These are phyloP conservation scores for Zaprionus ornatus DNA, from an alignment of 1,140 invertebrate species.

Conservation along the genomic window DNA sequence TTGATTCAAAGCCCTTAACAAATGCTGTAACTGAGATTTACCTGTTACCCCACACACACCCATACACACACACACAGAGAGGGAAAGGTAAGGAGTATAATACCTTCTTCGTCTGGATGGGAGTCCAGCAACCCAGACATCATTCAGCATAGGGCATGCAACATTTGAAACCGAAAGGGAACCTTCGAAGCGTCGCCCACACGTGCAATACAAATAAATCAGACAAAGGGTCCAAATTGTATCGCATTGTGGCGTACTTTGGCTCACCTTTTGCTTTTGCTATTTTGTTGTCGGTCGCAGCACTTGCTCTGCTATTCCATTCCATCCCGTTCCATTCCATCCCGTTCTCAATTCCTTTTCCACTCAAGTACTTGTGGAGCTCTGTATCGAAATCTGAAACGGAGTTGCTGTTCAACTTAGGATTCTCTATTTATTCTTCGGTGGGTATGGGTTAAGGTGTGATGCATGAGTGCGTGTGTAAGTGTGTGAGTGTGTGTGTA, in stretches of 20 bases:
- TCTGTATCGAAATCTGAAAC: conserved; percentile 31
- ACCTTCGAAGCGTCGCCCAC: conserved; percentile 21
- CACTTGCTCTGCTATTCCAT: conserved; percentile 8
- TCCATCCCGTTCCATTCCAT: not conserved
- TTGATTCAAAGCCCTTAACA: not conserved
- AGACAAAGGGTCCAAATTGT: conserved; percentile 68
- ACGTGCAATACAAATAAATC: conserved; percentile 73
- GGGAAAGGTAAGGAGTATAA: not conserved
- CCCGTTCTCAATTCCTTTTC: not conserved
- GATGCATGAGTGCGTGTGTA: not conserved
- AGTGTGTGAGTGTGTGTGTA: not conserved
- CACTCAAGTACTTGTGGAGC: conserved; percentile 13
- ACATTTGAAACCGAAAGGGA: not conserved
- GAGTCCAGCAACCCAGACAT: not conserved
- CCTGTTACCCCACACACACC: not conserved
- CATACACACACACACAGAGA: not conserved
- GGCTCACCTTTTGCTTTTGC: conserved; percentile 44
- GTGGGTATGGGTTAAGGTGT: not conserved
- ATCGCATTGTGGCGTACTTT: conserved; percentile 63
- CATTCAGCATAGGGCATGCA: not conserved
- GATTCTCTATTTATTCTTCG: not conserved
- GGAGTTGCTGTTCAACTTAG: conserved; percentile 4
- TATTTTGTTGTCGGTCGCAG: conserved; percentile 43
- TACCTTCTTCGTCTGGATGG: not conserved
- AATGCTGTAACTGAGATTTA: not conserved